A percentile compares a stretch with the other conserved stretches of the same genome.
These are phyloP conservation scores for Drosophila lacteicornis DNA, from an alignment of 1,140 invertebrate genomes.

Conservation along the genomic window DNA sequence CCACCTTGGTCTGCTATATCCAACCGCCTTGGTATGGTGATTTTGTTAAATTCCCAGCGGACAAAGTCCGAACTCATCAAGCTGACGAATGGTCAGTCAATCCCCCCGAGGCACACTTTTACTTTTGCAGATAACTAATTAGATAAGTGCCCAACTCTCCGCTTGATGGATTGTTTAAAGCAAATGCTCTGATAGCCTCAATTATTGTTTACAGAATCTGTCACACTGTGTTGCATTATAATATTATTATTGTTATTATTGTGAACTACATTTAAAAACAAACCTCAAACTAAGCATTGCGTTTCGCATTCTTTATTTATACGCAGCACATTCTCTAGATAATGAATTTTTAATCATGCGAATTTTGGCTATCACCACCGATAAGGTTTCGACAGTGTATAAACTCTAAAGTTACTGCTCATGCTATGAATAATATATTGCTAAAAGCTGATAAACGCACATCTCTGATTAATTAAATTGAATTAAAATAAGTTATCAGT, in stretches of 20 bases:
- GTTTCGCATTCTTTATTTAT: constrained; percentile 19
- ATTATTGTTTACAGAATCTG: constrained; percentile 20
- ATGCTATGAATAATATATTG: constrained; percentile 20
- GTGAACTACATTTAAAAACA: too few species aligned
- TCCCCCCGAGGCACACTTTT: constrained; percentile 29
- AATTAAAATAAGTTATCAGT: constrained; percentile 18
- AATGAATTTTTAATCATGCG: constrained; percentile 8
- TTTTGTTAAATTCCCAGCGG: constrained; percentile 14
- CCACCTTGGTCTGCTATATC: constrained; percentile 5
- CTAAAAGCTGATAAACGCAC: constrained; percentile 6
- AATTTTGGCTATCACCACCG: constrained; percentile 4
- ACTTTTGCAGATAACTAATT: constrained; percentile 32
- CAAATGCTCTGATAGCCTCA: constrained; percentile 20
- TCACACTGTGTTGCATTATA: not conserved
- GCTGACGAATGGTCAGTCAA: constrained; percentile 31
- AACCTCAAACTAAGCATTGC: constrained; percentile 15
- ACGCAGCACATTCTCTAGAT: constrained; percentile 14
- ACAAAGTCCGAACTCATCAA: constrained; percentile 61
- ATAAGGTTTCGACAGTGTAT: constrained; percentile 1
- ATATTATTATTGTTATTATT: too few species aligned
- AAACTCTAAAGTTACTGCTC: not conserved
- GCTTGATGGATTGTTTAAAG: constrained; percentile 19
- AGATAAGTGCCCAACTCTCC: constrained; percentile 14
- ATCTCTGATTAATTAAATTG: constrained; percentile 19
- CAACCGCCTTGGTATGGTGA: constrained; percentile 3